Base-by-base conservation (phyloP, 2,113 vertebrate genomes). In the Zapornia atra region DNA sequence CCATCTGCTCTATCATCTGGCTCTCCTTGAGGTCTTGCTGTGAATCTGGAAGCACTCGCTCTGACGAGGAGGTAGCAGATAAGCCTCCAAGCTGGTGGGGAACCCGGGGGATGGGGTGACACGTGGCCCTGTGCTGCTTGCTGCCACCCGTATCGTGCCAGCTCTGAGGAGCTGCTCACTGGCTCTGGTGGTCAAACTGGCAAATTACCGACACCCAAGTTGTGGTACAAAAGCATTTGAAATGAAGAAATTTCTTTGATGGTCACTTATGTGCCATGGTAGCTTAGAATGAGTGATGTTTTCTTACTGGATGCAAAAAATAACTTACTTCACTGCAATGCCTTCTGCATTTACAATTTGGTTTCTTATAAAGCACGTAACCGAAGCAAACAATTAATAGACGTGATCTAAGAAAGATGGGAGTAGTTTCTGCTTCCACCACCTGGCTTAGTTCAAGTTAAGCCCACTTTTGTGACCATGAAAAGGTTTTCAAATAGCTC, bases 1-100 rank as follows among this genome's bases (percentile, higher is more conserved):
- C 99, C 99, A 99, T 99, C 98, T 99, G 98, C 97, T 98, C 97
- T 85, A 97, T 99, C 98, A 98, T 98, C 98, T 99, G 98, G 97
- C 97, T 95, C 97, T 98, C 97, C 97, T 96, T 95, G 97, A 97
- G 95, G 97, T 98, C 98, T 98, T 95, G 97, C 98, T 98, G 97
- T 86, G 97, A 97, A 97, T 96, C 97, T 98, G 97, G 96, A 98
- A 93, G 91, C 36, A 13, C 83, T 97, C 18, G 9, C 82, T 95
- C 90, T 24, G 57, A 97, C 77, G 61, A 92, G 94, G 93, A 97
- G 93, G 96, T 92, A 94, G 84, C 71, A 44, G 64, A 89, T 69
- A 95, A 94, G 95, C 84, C 96, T 96, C 81, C 86, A 86, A 95
- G 75, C 93, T 95, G 96, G 94, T 42, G 11, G 87, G 79, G 91